A percentile compares a stretch with the other conserved stretches of the same genome.
Evolutionary conservation across 2,888 invertebrate species (phyloP).

Genomic region (Troides oblongomaculatus): DNA sequence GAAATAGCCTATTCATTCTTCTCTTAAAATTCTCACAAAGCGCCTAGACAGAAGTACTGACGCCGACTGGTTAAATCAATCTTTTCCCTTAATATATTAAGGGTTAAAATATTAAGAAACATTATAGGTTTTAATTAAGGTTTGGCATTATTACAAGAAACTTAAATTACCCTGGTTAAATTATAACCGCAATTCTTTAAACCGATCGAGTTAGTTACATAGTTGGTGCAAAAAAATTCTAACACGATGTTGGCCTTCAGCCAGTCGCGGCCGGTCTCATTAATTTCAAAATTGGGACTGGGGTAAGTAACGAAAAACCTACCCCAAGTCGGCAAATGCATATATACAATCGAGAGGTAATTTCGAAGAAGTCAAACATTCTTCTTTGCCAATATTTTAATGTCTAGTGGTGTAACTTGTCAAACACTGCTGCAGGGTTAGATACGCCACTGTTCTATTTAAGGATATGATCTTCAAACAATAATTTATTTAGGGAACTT

Average conservation of each 20-base stretch:
- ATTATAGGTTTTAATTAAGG: not conserved
- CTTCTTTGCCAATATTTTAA: no score
- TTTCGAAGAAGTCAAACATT: not conserved
- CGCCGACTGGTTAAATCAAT: no score
- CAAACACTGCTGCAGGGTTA: no score
- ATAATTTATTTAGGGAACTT: no score
- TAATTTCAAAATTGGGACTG: conserved; percentile 27
- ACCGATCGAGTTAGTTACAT: conserved; percentile 25
- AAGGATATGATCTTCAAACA: no score
- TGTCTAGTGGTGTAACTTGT: no score
- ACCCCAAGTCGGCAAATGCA: conserved; percentile 6
- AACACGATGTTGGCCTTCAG: conserved; percentile 27
- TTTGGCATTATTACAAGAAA: conserved; percentile 33
- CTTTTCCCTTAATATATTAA: no score
- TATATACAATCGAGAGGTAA: conserved; percentile 9
- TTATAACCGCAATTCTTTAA: conserved; percentile 22
- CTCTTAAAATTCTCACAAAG: no score
- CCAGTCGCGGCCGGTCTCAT: conserved; percentile 26
- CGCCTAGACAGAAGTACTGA: no score
- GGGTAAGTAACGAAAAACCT: conserved; percentile 15
- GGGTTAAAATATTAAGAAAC: not conserved
- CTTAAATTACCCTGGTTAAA: conserved; percentile 25
- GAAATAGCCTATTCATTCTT: no score
- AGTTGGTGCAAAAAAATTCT: conserved; percentile 26
- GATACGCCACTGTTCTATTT: no score